phyloP scores from a whole-genome alignment of 2,797 vertebrate genomes.

The Leucoraja ocellata region DNA sequence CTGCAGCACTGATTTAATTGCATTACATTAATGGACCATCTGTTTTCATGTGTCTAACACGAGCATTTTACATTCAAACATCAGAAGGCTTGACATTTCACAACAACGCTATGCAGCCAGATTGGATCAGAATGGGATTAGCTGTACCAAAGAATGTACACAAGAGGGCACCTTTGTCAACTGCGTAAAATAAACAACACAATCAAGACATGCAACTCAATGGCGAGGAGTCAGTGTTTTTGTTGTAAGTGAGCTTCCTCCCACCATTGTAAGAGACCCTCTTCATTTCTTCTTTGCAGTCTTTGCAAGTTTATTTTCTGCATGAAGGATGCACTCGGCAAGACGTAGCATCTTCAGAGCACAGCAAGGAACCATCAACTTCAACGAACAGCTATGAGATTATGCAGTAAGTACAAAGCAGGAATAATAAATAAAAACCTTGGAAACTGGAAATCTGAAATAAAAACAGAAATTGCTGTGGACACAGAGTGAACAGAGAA shows the following conservation, averaged over 20 bases:
- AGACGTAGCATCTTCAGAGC: background rate
- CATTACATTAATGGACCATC: slow-evolving; percentile 10
- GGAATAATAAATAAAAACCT: background rate
- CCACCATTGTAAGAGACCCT: background rate
- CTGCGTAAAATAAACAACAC: background rate
- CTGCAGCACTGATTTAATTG: background rate
- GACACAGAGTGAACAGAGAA: background rate
- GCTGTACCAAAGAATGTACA: background rate
- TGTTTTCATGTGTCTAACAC: background rate
- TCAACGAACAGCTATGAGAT: background rate
- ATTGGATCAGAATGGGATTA: background rate
- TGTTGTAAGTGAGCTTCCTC: background rate
- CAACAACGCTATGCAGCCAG: background rate
- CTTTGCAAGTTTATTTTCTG: background rate
- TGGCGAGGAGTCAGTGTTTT: background rate
- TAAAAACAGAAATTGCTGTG: background rate
- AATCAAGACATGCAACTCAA: background rate
- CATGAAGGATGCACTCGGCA: background rate
- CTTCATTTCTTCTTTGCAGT: background rate
- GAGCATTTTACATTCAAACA: background rate
- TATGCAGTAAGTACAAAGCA: background rate
- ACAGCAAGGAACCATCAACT: background rate
- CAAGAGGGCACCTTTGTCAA: slow-evolving; percentile 7
- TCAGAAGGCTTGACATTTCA: slow-evolving; percentile 18
- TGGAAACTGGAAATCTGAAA: background rate